Evolutionary conservation across 2,888 invertebrate species (phyloP).

Genomic region (Melangyna quadrimaculata): DNA sequence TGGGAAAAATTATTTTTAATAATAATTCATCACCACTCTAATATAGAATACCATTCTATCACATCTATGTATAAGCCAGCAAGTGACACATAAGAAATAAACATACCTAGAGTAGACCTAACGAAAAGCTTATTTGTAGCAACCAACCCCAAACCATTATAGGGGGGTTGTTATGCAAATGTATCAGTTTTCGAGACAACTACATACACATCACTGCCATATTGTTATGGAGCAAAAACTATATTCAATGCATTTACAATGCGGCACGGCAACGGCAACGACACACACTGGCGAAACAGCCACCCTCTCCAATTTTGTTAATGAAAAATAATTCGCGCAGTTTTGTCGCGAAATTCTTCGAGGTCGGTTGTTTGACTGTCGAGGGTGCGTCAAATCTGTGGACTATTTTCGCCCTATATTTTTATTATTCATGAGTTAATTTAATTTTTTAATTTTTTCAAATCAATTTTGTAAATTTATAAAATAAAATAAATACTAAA

Average conservation of each 20-base stretch:
- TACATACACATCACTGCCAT: background rate
- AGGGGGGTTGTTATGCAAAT: slow-evolving; percentile 6
- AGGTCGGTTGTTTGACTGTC: slow-evolving; percentile 47
- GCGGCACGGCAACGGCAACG: background rate
- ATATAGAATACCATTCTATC: background rate
- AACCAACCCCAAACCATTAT: slow-evolving; percentile 1
- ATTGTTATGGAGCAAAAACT: slow-evolving; percentile 2
- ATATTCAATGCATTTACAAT: slow-evolving; percentile 8
- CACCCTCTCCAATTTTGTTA: slow-evolving; percentile 45
- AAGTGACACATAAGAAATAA: background rate
- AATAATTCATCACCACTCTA: background rate
- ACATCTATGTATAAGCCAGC: background rate
- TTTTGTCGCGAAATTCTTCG: slow-evolving; percentile 72
- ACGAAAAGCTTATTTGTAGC: background rate
- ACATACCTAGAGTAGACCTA: background rate
- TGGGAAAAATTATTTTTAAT: background rate
- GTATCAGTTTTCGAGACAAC: slow-evolving; percentile 9
- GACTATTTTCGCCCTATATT: background rate
- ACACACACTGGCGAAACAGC: background rate
- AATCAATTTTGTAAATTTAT: slow-evolving; percentile 22
- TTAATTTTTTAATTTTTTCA: background rate
- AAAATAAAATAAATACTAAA: background rate
- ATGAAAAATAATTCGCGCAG: slow-evolving; percentile 62
- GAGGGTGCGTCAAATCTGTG: slow-evolving; percentile 6
- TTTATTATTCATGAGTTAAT: background rate